Evolutionary conservation across 2,888 invertebrate genomes (phyloP), one percentile per base, ranked within the genome.

Genomic region (Phortica magna): DNA sequence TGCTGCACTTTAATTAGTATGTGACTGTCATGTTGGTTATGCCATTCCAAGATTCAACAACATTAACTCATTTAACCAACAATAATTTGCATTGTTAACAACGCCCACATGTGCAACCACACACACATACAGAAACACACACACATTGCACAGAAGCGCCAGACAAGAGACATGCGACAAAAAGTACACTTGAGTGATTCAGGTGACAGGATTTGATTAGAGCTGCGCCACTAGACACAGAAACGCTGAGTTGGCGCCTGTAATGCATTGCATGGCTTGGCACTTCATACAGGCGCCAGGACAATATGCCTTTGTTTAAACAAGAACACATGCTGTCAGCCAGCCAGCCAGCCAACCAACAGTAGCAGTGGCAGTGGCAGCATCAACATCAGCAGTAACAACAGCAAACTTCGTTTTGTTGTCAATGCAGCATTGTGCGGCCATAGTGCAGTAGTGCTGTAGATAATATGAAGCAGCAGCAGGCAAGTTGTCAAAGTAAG

Each of bases 61-160:
- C 87, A 88, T 85, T 88, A 85, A 84, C 82, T 82, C 81, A 78
- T 78, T 65, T 39, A 19, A n/a, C 65, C n/a, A 75, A 72, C 72
- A 82, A 83, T 84, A 84, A 84, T 88, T 83, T 83, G 84, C 78
- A 79, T 42, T 81, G 87, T 83, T 87, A 85, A 84, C 85, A 80
- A 83, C 57, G 39, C 17, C 39, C 39, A 57, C 87, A 83, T 73
- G 82, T 88, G 80, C 85, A 78, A 78, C 70, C 19, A 19, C 39
- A 43, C 6, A 22, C 12, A 31, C 71, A 71, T 14, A 71, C 55
- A 9, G 10, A 71, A 12, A 48, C 55, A 71, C 31, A 53, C 48
- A 71, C 14, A 42, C 68, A 31, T 31, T 31, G 31, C 5, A 31
- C 31, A 31, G 31, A 31, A 31, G 31, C 31, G 31, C 5, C 31